Percentiles rank a stretch among this genome's conserved stretches.
These are phyloP conservation scores for Hecatera dysodea DNA, from an alignment of 2,888 invertebrate genomes.

Conservation along the genomic window DNA sequence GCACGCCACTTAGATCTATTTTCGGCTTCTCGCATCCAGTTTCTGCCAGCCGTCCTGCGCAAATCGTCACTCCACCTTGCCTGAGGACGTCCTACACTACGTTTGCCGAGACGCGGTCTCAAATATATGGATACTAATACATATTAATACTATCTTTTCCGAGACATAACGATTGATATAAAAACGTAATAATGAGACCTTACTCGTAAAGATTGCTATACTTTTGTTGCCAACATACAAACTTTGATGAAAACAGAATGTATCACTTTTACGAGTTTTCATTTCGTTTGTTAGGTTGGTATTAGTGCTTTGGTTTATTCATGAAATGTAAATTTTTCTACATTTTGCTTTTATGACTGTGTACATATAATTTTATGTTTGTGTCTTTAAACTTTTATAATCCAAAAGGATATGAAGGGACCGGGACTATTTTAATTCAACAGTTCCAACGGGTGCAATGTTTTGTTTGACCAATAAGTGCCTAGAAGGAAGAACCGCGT, in stretches of 20 bases:
- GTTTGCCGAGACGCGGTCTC: too few species aligned
- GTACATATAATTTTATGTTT: slow-evolving; percentile 7
- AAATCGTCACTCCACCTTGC: too few species aligned
- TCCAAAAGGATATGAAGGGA: background rate
- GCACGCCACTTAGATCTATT: too few species aligned
- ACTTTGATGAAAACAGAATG: slow-evolving; percentile 23
- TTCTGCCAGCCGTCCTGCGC: too few species aligned
- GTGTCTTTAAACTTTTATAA: background rate
- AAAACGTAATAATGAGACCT: slow-evolving; percentile 29
- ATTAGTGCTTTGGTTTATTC: background rate
- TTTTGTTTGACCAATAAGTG: background rate
- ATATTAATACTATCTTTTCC: too few species aligned
- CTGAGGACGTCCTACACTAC: too few species aligned
- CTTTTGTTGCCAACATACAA: slow-evolving; percentile 38
- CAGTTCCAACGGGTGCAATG: background rate
- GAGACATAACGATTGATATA: slow-evolving; percentile 10
- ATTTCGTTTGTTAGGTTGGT: slow-evolving; percentile 24
- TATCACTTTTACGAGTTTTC: slow-evolving; percentile 37
- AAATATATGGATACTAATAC: too few species aligned
- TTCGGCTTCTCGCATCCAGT: too few species aligned
- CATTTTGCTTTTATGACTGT: slow-evolving; percentile 12
- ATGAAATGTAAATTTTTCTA: slow-evolving; percentile 1
- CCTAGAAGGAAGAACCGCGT: too few species aligned
- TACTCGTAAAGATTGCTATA: slow-evolving; percentile 32
- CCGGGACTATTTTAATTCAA: too few species aligned